Evolutionary conservation across 2,113 vertebrate species (phyloP), one percentile per base, ranked within the genome.

Genomic region (Clarias macrocephalus): DNA sequence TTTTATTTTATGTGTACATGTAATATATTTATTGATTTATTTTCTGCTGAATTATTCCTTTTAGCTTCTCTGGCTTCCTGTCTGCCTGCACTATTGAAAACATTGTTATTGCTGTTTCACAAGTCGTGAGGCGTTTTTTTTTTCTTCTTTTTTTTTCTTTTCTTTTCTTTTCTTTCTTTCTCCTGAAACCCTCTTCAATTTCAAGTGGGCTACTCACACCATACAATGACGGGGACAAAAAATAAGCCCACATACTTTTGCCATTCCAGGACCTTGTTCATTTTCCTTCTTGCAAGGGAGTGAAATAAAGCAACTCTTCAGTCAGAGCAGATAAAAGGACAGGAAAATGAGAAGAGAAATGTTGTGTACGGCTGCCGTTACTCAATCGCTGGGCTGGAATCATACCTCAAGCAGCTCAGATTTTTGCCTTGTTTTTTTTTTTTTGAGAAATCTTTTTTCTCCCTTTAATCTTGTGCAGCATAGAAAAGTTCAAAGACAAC

Each of bases 251-350:
- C 23, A 54, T 76, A 73, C 84, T 66, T 85, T 88, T 86, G 25
- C 82, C 28, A 21, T 75, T 85, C 56, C 89, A 87, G 63, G 83
- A 83, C 72, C 52, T 83, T 88, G 92, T 88, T 90, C 56, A 52
- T 56, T 59, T 86, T 86, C 57, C 33, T 81, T 86, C n/a, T 82
- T 54, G 56, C 57, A 54, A 54, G 42, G 84, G 48, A 37, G 82
- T 62, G 87, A 84, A 85, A 66, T 42, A 12, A 21, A 86, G 28
- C 5, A 37, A 59, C 73, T 52, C 90, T 93, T 92, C 89, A 91
- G 91, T 91, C 89, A 90, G 90, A 70, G 10, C 8, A 90, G 91
- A 93, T 91, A 86, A 94, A 92, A 92, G 73, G 28, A 60, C 42
- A 23, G 56, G 42, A 83, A 87, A 90, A 86, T 85, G 66, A 91